Base-by-base conservation (phyloP, 2,113 vertebrate genomes). In the Pangasianodon gigas region DNA sequence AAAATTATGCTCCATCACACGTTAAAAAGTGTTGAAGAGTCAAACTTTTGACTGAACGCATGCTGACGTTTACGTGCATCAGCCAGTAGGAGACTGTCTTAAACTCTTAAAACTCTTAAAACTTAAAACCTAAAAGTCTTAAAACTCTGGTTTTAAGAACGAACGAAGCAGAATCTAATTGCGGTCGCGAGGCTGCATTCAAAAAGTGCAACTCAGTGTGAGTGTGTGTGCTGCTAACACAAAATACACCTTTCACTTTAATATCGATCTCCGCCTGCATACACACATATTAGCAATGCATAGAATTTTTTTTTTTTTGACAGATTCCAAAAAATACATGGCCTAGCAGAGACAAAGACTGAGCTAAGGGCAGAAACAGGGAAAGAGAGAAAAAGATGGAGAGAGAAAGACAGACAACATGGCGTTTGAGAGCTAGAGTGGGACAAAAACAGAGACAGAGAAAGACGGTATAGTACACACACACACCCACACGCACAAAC, bases 401-500 rank as follows among this genome's bases (percentile, higher is more conserved):
- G 79, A 81, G 48, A 80, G 77, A 80, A 13, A 52, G 77, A 80
- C 14, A 81, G 24, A 21, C 79, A 81, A 13, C 79, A 24, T 56
- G 52, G 32, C 21, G n/a, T 56, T 37, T 37, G 41, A 83, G 52
- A 54, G 16, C 32, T 58, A 24, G 52, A 56, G 52, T 83, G 4
- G 81, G 7, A 19, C 48, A 32, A 37, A 56, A 83, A 83, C 52
- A 83, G 29, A 56, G 52, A 81, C 51, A 19, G 51, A 81, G 29
- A 81, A 81, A 74, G 62, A 69, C 56, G 8, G 37, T 89, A 89
- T 54, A 48, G 58, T 13, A 54, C 65, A 87, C 51, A 37, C 51
- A 54, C 51, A 9, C 80, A 6, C 69, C 1, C 58, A 37, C n/a
- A 11, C 19, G 32, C 18, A 26, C 82, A 60, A 37, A 74, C 80